Conservation (phyloP, 1,140 invertebrate species). For the Brachionus calyciflorus region DNA sequence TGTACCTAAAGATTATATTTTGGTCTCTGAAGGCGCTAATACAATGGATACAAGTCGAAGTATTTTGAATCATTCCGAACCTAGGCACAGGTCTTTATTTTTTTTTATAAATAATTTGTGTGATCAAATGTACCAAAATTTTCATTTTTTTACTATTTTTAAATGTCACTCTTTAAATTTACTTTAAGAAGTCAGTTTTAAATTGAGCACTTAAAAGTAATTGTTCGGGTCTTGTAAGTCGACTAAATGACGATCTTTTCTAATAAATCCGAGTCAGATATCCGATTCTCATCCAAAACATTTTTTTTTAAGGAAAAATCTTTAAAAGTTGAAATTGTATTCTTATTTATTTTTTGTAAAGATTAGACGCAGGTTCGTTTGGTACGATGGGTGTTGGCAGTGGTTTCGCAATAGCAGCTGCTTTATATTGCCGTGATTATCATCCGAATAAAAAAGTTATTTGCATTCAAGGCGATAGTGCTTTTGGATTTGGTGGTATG, state of each 20-base stretch:
- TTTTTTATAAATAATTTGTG: no score
- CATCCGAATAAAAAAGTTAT: conserved; percentile 76
- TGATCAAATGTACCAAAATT: neutral
- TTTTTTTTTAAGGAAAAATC: neutral
- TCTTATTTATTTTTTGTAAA: conserved; percentile 47
- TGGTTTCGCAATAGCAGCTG: conserved; percentile 87
- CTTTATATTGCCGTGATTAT: conserved; percentile 78
- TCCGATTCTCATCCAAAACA: no score
- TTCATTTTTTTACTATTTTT: neutral
- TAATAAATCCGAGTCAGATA: no score
- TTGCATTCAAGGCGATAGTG: conserved; percentile 85
- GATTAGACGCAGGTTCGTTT: conserved; percentile 71
- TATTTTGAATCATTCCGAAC: conserved; percentile 1
- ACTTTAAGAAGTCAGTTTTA: neutral
- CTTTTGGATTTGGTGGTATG: conserved; percentile 95
- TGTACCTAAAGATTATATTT: conserved; percentile 71
- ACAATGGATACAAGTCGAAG: conserved; percentile 70
- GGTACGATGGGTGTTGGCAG: conserved; percentile 94
- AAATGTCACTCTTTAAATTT: neutral
- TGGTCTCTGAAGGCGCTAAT: conserved; percentile 95
- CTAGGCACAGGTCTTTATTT: conserved; percentile 36
- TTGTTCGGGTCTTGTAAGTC: no score
- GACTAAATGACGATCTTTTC: no score
- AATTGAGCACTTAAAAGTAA: no score
- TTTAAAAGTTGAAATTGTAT: neutral